Base-by-base conservation (phyloP, 2,888 invertebrate genomes). In the Lordiphosa andalusiaca region DNA sequence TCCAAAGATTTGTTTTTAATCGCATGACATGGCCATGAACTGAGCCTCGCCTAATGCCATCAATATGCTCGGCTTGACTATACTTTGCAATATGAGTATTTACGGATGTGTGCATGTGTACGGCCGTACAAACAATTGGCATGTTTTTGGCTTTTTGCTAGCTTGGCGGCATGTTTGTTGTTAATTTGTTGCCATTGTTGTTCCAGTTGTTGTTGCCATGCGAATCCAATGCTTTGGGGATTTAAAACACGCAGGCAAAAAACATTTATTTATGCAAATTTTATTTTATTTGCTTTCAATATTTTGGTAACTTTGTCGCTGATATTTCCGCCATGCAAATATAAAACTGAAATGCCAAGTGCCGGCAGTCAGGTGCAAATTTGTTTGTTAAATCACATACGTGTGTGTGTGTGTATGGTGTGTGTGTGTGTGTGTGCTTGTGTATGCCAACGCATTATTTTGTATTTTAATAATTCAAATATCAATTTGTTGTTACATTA, bases 271-370 rank as follows among this genome's bases (percentile, higher is more conserved):
- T 77, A 77, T 77, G 77, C 77, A 77, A 77, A 77, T 77, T 83
- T 83, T 75, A 77, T 77, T 77, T 82, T 83, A 83, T 77, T 77
- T 83, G 77, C 80, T 77, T 77, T 77, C 83, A 83, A 77, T 77
- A 83, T 77, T 82, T 77, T 77, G 77, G 77, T 77, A 77, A 80
- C 80, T 77, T 83, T 77, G 83, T 83, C 77, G 77, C 77, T 83
- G 77, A 77, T 77, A 77, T 77, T 77, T 83, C 77, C 77, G 83
- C 83, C 71, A 76, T 62, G 67, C 77, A 80, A 83, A 77, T 69
- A 77, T 60, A 76, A 37, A 53, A 59, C 66, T 67, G 49, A 82
- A 77, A 76, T 66, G 68, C 51, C 75, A 71, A 36, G 53, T 67
- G 54, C 69, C 71, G 67, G 59, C 74, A 74, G 64, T 48, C 62